Conservation (phyloP, 1,140 invertebrate species). For the Drosophila chauvacae region DNA sequence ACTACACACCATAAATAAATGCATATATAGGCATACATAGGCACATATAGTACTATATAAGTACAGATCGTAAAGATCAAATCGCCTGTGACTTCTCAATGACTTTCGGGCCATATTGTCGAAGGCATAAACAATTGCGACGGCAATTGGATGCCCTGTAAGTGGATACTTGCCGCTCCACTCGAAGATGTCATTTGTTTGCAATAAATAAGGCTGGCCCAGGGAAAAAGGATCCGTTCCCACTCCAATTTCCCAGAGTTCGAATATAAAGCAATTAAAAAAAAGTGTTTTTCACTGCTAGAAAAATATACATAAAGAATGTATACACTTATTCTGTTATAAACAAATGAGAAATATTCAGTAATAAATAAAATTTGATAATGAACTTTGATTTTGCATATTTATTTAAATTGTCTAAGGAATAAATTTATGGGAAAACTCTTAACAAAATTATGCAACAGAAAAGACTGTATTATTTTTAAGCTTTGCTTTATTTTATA, state of each 20-base stretch:
- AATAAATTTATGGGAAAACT: neutral
- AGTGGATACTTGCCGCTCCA: constrained; percentile 67
- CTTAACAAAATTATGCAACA: neutral
- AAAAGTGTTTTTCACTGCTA: constrained; percentile 40
- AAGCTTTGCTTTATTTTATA: neutral
- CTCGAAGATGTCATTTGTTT: constrained; percentile 70
- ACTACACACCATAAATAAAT: constrained; percentile 3
- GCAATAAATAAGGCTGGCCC: constrained; percentile 63
- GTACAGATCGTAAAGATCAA: constrained; percentile 36
- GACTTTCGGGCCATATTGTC: constrained; percentile 21
- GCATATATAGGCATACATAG: constrained; percentile 1
- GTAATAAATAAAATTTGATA: neutral
- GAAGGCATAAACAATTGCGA: constrained; percentile 15
- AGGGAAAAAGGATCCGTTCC: constrained; percentile 40
- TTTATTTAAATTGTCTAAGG: neutral
- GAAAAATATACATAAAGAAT: neutral
- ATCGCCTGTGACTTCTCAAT: constrained; percentile 56
- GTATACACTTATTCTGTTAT: neutral
- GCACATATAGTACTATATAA: constrained; percentile 7
- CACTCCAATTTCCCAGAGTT: constrained; percentile 13
- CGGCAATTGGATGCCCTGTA: constrained; percentile 51
- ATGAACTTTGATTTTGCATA: neutral
- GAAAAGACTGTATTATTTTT: neutral
- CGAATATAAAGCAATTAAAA: constrained; percentile 68
- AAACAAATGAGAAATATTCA: no score